Base-by-base conservation (phyloP, 2,113 vertebrate species). In the Tyrannus savana region DNA sequence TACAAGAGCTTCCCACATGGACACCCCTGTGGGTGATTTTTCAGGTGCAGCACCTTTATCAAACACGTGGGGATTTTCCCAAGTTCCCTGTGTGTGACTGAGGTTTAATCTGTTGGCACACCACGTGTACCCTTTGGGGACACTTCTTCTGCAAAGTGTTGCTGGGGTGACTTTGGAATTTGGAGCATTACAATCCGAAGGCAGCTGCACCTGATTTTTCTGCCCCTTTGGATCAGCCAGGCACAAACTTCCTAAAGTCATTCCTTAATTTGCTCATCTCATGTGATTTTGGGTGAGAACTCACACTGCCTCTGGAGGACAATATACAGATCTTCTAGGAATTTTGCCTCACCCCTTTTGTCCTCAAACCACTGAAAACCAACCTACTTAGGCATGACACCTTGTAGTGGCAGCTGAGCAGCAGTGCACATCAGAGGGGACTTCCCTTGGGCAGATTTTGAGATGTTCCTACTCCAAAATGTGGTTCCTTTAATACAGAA, bases 121-220 rank as follows among this genome's bases (percentile, higher is more conserved):
- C 31, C 22, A 5, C 1, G 4, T 11, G 7, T 15, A 14, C 1
- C 0, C 17, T 31, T 14, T 15, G n/a, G 31, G 15, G 33, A 49
- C 25, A 3, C 23, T 58, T n/a, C 39, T 33, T 58, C 58, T 60
- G 47, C 24, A 19, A 5, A 59, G 19, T 33, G 33, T 24, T 19
- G n/a, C 35, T 60, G 23, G 23, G 42, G 16, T 46, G 41, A 10
- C 28, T 56, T 64, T 47, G 16, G 37, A 23, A 35, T 73, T 62
- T 44, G 42, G 33, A 50, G n/a, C 10, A 3, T 42, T 41, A 39
- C 56, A 94, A 69, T 12, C 37, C 42, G 74, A 64, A 75, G 19
- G 22, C 19, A 19, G 12, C 46, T 44, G 25, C 10, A 3, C 24
- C 25, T 31, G 16, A 31, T n/a, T 66, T 44, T 76, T 72, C 30